phyloP scores from a whole-genome alignment of 1,140 invertebrate genomes.

The Colletes latitarsis region DNA sequence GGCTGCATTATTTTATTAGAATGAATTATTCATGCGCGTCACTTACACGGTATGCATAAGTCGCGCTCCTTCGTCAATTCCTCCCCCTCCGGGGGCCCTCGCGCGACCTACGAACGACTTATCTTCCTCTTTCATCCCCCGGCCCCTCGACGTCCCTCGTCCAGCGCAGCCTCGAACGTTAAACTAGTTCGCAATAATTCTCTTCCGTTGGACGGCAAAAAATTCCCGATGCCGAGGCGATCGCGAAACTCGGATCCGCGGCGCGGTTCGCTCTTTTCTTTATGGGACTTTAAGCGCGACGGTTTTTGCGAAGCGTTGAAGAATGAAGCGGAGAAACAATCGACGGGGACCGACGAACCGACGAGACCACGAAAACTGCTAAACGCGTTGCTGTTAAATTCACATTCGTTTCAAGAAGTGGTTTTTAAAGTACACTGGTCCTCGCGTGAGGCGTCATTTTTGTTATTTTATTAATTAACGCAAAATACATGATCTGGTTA shows the following conservation, averaged over 20 bases:
- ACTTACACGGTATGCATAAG: constrained; percentile 80
- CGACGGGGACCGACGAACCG: no score
- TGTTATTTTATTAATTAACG: no score
- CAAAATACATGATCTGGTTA: no score
- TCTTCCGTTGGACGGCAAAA: constrained; percentile 16
- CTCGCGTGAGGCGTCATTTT: no score
- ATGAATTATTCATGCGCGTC: constrained; percentile 79
- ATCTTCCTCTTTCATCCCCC: constrained; percentile 7
- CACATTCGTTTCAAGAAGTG: no score
- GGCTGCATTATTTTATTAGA: constrained; percentile 80
- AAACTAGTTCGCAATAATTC: constrained; percentile 24
- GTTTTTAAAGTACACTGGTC: no score
- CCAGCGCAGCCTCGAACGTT: background rate
- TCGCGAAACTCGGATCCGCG: background rate
- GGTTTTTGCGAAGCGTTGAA: constrained; percentile 20
- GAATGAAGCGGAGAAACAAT: background rate
- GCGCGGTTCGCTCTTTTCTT: constrained; percentile 22
- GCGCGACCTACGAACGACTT: background rate
- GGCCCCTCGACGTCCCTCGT: background rate
- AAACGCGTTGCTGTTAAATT: no score
- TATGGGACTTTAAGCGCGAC: constrained; percentile 34
- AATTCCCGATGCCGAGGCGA: background rate
- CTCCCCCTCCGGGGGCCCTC: constrained; percentile 27
- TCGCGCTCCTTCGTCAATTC: constrained; percentile 77
- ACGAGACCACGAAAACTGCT: no score